These are phyloP conservation scores for Ectobius pallidus DNA, from an alignment of 2,888 invertebrate species.

Conservation along the genomic window DNA sequence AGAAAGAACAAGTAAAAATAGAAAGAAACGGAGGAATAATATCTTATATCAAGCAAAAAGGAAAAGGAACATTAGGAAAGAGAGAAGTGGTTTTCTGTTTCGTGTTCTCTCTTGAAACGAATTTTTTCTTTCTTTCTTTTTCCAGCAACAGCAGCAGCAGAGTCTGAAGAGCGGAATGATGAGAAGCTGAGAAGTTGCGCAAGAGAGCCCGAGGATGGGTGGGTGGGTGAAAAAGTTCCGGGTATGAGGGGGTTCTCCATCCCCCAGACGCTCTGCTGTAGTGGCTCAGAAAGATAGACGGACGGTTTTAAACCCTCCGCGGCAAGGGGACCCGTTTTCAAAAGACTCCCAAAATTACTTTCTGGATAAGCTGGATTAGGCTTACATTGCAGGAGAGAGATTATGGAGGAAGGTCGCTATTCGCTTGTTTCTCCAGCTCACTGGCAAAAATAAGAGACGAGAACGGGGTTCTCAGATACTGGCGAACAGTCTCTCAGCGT, in stretches of 20 bases:
- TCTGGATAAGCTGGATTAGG: constrained; percentile 49
- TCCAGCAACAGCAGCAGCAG: too few species aligned
- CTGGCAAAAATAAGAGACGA: constrained; percentile 11
- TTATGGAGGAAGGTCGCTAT: constrained; percentile 37
- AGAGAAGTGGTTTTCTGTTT: not conserved
- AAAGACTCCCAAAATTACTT: constrained; percentile 50
- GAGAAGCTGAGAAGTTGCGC: constrained; percentile 15
- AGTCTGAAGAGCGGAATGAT: constrained; percentile 1
- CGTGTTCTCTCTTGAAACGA: not conserved
- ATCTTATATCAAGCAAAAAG: too few species aligned
- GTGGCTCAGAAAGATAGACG: constrained; percentile 39
- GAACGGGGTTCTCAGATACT: constrained; percentile 1
- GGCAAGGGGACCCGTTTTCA: constrained; percentile 44
- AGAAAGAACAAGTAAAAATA: too few species aligned
- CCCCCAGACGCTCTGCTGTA: constrained; percentile 5
- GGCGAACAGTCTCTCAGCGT: not conserved
- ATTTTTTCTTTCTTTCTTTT: not conserved
- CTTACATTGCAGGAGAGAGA: constrained; percentile 43
- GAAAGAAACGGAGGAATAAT: too few species aligned
- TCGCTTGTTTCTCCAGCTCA: constrained; percentile 32
- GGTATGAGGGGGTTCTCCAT: not conserved
- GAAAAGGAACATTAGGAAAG: too few species aligned
- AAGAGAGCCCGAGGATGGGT: not conserved
- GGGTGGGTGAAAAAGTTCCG: constrained; percentile 3
- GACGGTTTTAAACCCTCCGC: constrained; percentile 30